Evolutionary conservation across 2,113 vertebrate species (phyloP), one percentile per base, ranked within the genome.

Genomic region (Lates calcarifer): DNA sequence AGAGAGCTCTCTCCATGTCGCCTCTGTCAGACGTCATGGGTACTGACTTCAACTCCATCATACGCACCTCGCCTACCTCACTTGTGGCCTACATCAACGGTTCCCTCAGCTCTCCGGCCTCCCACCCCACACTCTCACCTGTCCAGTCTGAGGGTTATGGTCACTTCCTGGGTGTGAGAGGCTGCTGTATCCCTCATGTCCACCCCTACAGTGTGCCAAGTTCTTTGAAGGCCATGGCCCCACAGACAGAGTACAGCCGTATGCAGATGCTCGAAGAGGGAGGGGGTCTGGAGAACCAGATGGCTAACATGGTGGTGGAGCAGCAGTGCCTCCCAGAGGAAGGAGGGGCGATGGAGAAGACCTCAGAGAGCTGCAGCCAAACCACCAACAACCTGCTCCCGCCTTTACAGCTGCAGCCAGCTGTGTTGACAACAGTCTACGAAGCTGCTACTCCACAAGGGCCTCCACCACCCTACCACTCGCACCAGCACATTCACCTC

Each of bases 51-150:
- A 98, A 96, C 61, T 96, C 96, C 35, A 96, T 99, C 81, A 98
- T 99, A 74, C 96, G 97, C 62, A 99, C 97, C 0, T 99, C 97
- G 0, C 97, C 98, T 45, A 97, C 97, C 0, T 99, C 98, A 1
- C 93, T 98, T 69, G 97, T 99, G 49, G 97, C 98, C 28, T 99
- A 98, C 61, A 97, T 99, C 84, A 98, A 97, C 7, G 95, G 97
- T 10, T 96, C 96, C 1, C 95, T 95, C 56, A 93, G 93, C 57
- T 97, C 96, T 0, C 96, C 97, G 0, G 92, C 94, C 35, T 95
- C 93, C 4, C 95, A 95, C 0, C 92, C 95, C 4, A 93, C 94
- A 20, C 94, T 93, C 9, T 57, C 95, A 10, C 97, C 96, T 1
- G 94, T 96, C 2, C 97, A 96, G 72, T 94, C 96, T 0, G 97